Percentiles rank a stretch among this genome's conserved stretches.
These are phyloP conservation scores for Hyposmocoma kahamanoa DNA, from an alignment of 1,140 invertebrate genomes.

Conservation along the genomic window DNA sequence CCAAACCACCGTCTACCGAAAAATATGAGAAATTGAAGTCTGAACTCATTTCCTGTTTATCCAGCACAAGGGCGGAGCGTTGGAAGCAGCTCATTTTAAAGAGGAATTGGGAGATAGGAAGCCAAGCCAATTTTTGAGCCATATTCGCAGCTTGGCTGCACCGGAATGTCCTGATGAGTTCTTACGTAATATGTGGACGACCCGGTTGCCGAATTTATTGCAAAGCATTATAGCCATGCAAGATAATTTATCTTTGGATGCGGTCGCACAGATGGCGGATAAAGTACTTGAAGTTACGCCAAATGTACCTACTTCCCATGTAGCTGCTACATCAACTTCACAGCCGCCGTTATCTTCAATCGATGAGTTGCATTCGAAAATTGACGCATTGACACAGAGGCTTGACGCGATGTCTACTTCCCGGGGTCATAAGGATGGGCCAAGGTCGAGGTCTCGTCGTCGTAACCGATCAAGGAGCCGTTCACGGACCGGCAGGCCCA, in stretches of 20 bases:
- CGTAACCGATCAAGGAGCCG: background rate
- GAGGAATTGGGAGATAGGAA: slow-evolving; percentile 4
- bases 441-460: background rate
- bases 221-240: background rate
- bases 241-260: background rate
- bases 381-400: background rate
- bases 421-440: too few species aligned
- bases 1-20: too few species aligned
- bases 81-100: too few species aligned
- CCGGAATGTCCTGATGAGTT: background rate
- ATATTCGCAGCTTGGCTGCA: slow-evolving; percentile 31
- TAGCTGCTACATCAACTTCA: background rate
- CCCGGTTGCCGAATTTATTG: background rate
- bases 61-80: too few species aligned
- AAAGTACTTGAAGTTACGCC: background rate
- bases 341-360: background rate
- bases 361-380: background rate
- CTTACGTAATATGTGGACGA: background rate
- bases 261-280: background rate
- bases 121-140: slow-evolving; percentile 19
- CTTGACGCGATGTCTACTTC: background rate
- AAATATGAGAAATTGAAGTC: too few species aligned
- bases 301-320: background rate
- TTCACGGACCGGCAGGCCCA: background rate
- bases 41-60: too few species aligned